Base-by-base conservation (phyloP, 2,113 vertebrate genomes). In the Hyaena hyaena region DNA sequence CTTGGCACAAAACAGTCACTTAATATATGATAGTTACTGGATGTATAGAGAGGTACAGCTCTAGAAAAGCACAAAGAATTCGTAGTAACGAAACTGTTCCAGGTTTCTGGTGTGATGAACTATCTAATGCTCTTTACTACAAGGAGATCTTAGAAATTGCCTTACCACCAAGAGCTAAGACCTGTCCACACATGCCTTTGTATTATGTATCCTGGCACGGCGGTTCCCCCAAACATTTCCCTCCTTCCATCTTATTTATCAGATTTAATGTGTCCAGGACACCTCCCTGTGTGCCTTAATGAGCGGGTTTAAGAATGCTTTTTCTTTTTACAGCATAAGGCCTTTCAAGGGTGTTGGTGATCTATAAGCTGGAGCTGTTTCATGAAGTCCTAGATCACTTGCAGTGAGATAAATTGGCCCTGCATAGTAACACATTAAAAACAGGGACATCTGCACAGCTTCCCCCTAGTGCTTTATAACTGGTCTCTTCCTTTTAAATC, bases 381-480 rank as follows among this genome's bases (percentile, higher is more conserved):
- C 95, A 74, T 58, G 84, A 96, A 97, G 92, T 93, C 96, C 95
- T 96, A 96, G 96, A 96, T 97, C 93, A 96, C 95, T 96, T 83
- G 80, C 88, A 94, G 94, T 71, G 96, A 97, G 97, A 98, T 98
- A 96, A 95, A 97, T 97, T 97, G 97, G 97, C 86, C 69, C 97
- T 1, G 7, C 88, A 69, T 79, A 96, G 90, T 92, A 97, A 93
- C 92, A 73, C 96, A 96, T 97, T 98, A 98, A 94, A 97, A 97
- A 86, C 81, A 96, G 95, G 94, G 97, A 95, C 98, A 98, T 98
- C 97, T 98, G 98, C 87, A 79, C 92, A 89, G 96, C 83, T 85
- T 94, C 58, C 96, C 94, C 93, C 95, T 77, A 43, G 95, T 96
- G 97, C 92, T 98, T 97, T 97, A 89, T 97, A 96, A 97, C 97